These are phyloP conservation scores for Glaucidium brasilianum DNA, from an alignment of 2,113 vertebrate species.

Conservation along the genomic window DNA sequence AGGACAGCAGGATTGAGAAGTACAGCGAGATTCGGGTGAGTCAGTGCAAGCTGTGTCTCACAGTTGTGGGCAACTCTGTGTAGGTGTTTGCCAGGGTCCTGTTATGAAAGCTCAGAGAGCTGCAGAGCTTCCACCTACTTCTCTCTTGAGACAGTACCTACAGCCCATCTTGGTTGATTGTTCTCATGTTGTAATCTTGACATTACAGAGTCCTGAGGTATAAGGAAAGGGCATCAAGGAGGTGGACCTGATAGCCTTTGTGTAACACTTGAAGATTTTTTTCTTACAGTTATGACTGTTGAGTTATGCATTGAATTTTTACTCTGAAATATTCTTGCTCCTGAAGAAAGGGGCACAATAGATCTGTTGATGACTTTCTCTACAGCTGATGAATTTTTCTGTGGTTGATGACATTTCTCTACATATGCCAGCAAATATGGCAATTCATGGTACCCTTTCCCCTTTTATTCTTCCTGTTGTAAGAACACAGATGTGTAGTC, in stretches of 20 bases:
- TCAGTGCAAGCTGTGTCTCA: background rate
- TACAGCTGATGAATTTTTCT: background rate
- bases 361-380: background rate
- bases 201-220: background rate
- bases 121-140: background rate
- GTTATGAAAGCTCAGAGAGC: background rate
- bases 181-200: background rate
- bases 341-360: background rate
- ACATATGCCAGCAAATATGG: background rate
- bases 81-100: background rate
- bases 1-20: background rate
- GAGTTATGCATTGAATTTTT: background rate
- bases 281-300: conserved; percentile 24
- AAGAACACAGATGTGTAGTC: background rate
- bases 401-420: background rate
- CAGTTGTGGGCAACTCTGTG: background rate
- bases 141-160: background rate
- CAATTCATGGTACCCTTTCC: background rate
- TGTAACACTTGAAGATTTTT: background rate
- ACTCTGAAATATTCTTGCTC: background rate
- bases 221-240: background rate
- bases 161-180: background rate
- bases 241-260: background rate
- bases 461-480: background rate
- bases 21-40: background rate